These are phyloP conservation scores for Staurois parvus DNA, from an alignment of 2,797 vertebrate species.

Conservation along the genomic window DNA sequence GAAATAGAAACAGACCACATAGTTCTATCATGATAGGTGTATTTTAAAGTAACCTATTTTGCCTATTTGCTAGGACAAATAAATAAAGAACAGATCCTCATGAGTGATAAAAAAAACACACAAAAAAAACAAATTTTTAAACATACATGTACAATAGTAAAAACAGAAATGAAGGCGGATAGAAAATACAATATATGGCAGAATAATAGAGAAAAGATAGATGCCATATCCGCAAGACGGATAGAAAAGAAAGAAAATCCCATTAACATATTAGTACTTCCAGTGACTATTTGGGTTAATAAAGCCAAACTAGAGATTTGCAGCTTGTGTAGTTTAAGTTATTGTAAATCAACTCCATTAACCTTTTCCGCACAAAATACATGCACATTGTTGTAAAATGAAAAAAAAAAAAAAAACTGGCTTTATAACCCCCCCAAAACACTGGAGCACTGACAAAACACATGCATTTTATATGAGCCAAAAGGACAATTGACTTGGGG, in stretches of 20 bases:
- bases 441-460: constrained; percentile 18
- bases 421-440: neutral
- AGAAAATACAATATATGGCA: constrained; percentile 14
- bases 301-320: neutral
- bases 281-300: neutral
- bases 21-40: neutral
- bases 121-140: neutral
- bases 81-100: neutral
- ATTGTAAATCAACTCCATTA: neutral
- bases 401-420: neutral
- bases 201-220: neutral
- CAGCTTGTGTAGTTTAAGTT: neutral
- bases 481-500: constrained; percentile 25
- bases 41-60: neutral
- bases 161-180: neutral
- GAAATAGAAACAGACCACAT: neutral
- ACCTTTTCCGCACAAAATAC: neutral
- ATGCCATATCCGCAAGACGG: constrained; percentile 2
- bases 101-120: neutral
- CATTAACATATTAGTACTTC: neutral
- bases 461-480: constrained; percentile 49
- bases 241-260: neutral
- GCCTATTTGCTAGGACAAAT: neutral
- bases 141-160: neutral
- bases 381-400: neutral